These are phyloP conservation scores for Pan troglodytes DNA, from an alignment of 2,113 vertebrate genomes.

Conservation along the genomic window NHGRI_mPanTro3-v2.1_pri NC_072417.2:94461001-94461500, in stretches of 20 bases:
- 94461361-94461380: background rate
- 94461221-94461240: background rate
- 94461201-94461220: fast-evolving
- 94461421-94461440: background rate
- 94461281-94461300: fast-evolving
- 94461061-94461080: fast-evolving
- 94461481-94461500: fast-evolving
- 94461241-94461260: background rate
- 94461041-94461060: background rate
- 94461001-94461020: too few relatives aligned
- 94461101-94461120: fast-evolving
- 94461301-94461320: fast-evolving
- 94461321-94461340: background rate
- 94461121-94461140: fast-evolving
- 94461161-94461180: fast-evolving
- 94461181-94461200: background rate
- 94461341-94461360: fast-evolving
- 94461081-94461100: background rate
- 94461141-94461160: background rate
- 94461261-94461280: background rate
- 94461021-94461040: background rate
- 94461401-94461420: fast-evolving
- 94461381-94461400: fast-evolving
- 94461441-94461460: background rate
- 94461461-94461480: fast-evolving